Conservation (phyloP, 2,113 vertebrate genomes). For the Mobula hypostoma region DNA sequence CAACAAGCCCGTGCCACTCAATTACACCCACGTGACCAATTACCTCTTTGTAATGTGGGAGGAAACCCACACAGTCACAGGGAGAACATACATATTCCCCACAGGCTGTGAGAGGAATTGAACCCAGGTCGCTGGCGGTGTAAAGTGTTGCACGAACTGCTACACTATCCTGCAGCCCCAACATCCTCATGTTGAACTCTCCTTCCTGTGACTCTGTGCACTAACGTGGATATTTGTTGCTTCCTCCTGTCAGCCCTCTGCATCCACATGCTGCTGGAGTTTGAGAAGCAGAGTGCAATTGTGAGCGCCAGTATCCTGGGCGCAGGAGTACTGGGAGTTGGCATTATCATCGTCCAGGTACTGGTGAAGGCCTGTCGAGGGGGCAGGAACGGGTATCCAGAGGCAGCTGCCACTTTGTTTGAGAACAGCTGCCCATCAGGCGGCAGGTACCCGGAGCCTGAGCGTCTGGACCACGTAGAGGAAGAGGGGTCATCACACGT, state of each 20-base stretch:
- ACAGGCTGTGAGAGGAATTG: too few relatives aligned
- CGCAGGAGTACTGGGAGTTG: constrained; percentile 64
- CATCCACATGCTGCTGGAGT: constrained; percentile 75
- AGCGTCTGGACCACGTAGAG: constrained; percentile 47
- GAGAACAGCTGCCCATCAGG: constrained; percentile 58
- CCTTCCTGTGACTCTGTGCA: background rate
- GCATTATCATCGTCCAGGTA: constrained; percentile 58
- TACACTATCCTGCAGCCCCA: background rate
- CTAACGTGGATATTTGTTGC: background rate
- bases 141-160: too few relatives aligned
- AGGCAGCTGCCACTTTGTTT: constrained; percentile 55
- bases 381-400: constrained; percentile 16
- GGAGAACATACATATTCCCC: too few relatives aligned
- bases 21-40: too few relatives aligned
- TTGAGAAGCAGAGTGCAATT: constrained; percentile 66
- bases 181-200: too few relatives aligned
- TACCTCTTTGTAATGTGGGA: too few relatives aligned
- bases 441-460: constrained; percentile 41
- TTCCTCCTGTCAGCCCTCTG: constrained; percentile 58
- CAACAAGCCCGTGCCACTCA: too few relatives aligned
- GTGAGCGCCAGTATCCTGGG: constrained; percentile 70
- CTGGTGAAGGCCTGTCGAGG: constrained; percentile 57
- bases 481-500: constrained; percentile 47
- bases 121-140: too few relatives aligned
- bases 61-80: too few relatives aligned